Conservation (phyloP, 2,888 invertebrate species). For the Pachymerium ferrugineum region DNA sequence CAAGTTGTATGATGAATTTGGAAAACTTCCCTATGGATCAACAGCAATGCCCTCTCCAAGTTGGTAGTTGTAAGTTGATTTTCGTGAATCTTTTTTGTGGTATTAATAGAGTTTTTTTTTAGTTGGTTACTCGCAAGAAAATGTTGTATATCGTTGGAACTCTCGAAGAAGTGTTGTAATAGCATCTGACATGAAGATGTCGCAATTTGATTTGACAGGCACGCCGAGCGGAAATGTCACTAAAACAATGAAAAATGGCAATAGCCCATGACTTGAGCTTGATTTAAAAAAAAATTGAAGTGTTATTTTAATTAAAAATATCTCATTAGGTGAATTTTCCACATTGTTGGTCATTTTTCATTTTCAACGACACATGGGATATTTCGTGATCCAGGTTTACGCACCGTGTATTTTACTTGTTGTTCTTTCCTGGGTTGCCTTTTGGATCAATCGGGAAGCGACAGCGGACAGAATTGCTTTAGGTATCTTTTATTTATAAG, state of each 20-base stretch:
- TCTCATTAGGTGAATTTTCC: conserved; percentile 40
- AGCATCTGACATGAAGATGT: conserved; percentile 74
- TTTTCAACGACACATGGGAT: conserved; percentile 49
- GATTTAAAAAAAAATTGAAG: background rate
- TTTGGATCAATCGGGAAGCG: conserved; percentile 78
- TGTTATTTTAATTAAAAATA: background rate
- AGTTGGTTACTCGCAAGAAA: conserved; percentile 69
- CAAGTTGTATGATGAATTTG: conserved; percentile 76
- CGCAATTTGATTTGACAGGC: conserved; percentile 74
- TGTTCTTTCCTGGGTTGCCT: conserved; percentile 64
- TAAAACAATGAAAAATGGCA: conserved; percentile 45
- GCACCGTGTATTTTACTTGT: conserved; percentile 51
- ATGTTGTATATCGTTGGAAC: conserved; percentile 71
- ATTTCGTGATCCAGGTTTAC: conserved; percentile 53
- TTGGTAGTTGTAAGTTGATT: conserved; percentile 70
- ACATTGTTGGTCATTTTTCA: conserved; percentile 46
- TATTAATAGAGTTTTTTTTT: conserved; percentile 39
- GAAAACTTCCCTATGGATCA: conserved; percentile 82
- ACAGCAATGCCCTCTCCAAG: conserved; percentile 69
- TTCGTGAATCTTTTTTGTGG: background rate
- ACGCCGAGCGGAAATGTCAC: conserved; percentile 67
- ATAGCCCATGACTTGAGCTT: conserved; percentile 12
- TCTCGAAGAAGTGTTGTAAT: conserved; percentile 64
- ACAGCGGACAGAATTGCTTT: conserved; percentile 74
- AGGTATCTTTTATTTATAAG: no score